Evolutionary conservation across 2,888 invertebrate genomes (phyloP).

Genomic region (Alentia gelatinosa): DNA sequence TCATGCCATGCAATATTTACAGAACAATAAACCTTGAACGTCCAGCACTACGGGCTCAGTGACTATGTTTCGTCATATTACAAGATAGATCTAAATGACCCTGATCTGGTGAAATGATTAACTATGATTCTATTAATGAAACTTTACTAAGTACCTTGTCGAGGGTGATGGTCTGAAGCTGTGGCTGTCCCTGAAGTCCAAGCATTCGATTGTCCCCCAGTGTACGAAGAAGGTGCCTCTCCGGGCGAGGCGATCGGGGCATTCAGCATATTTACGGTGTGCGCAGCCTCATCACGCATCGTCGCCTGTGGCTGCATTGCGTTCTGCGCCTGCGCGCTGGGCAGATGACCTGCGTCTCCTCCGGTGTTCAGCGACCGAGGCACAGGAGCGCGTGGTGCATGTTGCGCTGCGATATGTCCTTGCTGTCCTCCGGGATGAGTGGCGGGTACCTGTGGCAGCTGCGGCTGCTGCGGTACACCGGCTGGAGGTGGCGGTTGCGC

Average conservation of each 20-base stretch:
- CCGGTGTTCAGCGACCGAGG: no score
- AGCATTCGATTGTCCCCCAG: background rate
- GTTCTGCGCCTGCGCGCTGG: background rate
- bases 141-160: background rate
- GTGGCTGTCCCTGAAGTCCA: background rate
- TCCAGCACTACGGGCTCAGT: no score
- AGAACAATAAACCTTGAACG: no score
- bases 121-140: no score
- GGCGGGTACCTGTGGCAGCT: background rate
- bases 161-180: background rate
- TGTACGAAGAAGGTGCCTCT: constrained; percentile 32
- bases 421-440: background rate
- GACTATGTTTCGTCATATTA: no score
- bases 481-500: constrained; percentile 43
- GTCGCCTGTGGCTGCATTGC: background rate
- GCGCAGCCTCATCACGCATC: constrained; percentile 41
- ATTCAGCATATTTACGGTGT: constrained; percentile 53
- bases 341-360: constrained; percentile 14
- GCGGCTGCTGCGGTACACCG: constrained; percentile 41
- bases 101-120: no score
- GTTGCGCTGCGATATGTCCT: background rate
- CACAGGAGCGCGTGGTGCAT: background rate
- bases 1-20: no score
- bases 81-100: no score
- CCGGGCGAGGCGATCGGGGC: constrained; percentile 53